Percentiles rank a stretch among this genome's conserved stretches.
Conservation (phyloP, 2,113 vertebrate species). For the Gopherus flavomarginatus region DNA sequence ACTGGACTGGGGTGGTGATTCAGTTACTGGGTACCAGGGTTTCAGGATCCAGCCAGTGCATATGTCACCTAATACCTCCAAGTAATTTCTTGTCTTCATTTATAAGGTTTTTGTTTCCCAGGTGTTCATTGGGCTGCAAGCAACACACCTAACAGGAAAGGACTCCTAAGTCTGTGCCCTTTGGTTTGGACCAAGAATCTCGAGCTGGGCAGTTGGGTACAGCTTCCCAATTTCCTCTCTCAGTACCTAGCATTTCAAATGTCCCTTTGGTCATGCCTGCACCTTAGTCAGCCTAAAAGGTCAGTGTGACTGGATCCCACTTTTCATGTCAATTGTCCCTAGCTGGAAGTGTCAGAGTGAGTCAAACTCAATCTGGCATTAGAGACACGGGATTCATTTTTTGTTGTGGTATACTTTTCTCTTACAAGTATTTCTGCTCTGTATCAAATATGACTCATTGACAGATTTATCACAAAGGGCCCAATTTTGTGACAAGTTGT, state of each 20-base stretch:
- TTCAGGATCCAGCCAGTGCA: background rate
- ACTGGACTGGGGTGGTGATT: background rate
- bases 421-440: background rate
- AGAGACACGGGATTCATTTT: background rate
- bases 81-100: background rate
- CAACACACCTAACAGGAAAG: background rate
- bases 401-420: background rate
- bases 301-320: background rate
- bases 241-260: constrained; percentile 5
- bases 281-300: background rate
- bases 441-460: background rate
- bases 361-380: constrained; percentile 12
- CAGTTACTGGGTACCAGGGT: background rate
- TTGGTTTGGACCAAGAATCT: background rate
- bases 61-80: background rate
- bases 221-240: constrained; percentile 1
- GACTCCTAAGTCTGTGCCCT: background rate
- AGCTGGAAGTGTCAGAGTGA: background rate
- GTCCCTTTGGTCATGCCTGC: background rate
- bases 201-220: background rate
- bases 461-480: background rate
- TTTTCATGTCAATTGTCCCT: background rate
- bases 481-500: constrained; percentile 7
- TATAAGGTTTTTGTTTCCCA: background rate
- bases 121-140: background rate